Percentiles rank a stretch among this genome's conserved stretches.
Conservation (phyloP, 2,797 vertebrate species). For the Ctenochaetus hawaiiensis region DNA sequence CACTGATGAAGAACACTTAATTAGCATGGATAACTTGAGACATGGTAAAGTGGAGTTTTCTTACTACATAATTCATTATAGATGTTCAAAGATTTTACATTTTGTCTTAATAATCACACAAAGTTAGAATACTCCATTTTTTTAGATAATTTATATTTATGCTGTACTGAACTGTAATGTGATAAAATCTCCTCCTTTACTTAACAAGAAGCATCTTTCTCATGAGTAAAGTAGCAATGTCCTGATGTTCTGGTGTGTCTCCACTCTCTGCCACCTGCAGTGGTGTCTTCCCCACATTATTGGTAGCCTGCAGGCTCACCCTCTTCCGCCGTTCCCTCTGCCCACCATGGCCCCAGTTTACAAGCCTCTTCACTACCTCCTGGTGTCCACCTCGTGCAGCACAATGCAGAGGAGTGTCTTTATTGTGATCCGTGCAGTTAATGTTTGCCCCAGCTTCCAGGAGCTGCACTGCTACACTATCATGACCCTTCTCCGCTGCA, state of each 20-base stretch:
- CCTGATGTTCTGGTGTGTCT: conserved; percentile 74
- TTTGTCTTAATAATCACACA: too few species aligned
- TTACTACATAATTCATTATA: not conserved
- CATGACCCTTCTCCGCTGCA: conserved; percentile 83
- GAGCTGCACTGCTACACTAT: conserved; percentile 71
- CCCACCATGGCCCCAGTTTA: conserved; percentile 68
- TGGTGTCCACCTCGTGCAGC: conserved; percentile 81
- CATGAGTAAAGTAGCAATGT: conserved; percentile 81
- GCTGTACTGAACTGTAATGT: not conserved
- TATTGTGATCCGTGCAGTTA: conserved; percentile 84
- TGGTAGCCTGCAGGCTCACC: conserved; percentile 80
- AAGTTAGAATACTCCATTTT: not conserved
- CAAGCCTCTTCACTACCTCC: conserved; percentile 66
- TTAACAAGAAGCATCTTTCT: conserved; percentile 88
- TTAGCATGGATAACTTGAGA: not conserved
- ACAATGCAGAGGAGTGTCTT: conserved; percentile 85
- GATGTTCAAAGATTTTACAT: not conserved
- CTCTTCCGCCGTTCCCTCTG: conserved; percentile 58
- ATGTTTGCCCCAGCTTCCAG: conserved; percentile 81
- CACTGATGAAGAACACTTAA: not conserved
- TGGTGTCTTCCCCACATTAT: conserved; percentile 84
- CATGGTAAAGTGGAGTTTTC: not conserved
- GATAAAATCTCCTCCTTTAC: conserved; percentile 39
- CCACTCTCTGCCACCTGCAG: conserved; percentile 82
- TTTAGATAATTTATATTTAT: not conserved